These are phyloP conservation scores for Tromatobia lineatoria DNA, from an alignment of 2,888 invertebrate species.

Conservation along the genomic window DNA sequence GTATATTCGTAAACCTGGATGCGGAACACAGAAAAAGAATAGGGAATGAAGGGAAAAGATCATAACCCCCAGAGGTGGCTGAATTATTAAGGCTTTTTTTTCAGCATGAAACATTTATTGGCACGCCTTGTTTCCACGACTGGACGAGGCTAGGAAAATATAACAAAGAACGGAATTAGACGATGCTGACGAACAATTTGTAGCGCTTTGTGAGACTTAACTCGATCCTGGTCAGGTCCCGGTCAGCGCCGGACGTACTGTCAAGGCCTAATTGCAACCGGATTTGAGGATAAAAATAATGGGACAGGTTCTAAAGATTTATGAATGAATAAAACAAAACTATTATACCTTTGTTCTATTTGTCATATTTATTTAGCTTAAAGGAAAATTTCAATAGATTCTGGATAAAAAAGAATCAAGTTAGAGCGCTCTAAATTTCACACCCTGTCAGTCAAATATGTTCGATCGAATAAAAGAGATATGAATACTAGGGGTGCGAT, in stretches of 20 bases:
- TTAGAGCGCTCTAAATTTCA: not conserved
- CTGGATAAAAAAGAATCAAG: not conserved
- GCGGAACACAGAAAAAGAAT: slow-evolving; percentile 11
- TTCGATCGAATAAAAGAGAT: slow-evolving; percentile 7
- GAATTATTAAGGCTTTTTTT: slow-evolving; percentile 9
- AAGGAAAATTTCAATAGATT: not conserved
- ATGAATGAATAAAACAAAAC: not conserved
- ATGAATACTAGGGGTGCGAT: not conserved
- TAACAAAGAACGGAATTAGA: not conserved
- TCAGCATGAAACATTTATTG: slow-evolving; percentile 11
- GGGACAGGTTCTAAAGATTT: no score
- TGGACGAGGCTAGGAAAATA: not conserved
- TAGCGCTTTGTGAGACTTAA: not conserved
- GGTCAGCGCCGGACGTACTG: no score
- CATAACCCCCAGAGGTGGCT: not conserved
- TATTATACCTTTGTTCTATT: not conserved
- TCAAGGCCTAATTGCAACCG: no score
- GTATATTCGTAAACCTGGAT: slow-evolving; percentile 1
- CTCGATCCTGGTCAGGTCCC: no score
- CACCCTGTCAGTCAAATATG: not conserved
- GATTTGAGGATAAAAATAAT: no score
- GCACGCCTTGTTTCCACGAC: not conserved
- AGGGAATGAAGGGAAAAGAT: slow-evolving; percentile 31
- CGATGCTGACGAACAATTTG: not conserved
- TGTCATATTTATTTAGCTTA: not conserved